Conservation (phyloP, 2,888 invertebrate species). For the Octodonta nipae region DNA sequence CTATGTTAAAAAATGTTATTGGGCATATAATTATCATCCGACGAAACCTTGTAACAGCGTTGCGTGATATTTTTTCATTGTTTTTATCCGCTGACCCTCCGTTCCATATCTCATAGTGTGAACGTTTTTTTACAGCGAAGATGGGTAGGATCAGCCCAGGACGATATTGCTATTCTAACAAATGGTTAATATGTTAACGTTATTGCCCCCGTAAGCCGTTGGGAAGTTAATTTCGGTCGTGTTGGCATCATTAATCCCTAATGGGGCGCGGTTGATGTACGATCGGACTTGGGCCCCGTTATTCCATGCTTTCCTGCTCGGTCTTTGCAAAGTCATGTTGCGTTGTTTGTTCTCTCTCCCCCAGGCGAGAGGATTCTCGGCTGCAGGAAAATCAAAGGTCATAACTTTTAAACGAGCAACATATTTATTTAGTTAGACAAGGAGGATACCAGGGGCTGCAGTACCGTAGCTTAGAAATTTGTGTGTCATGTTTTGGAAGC, state of each 20-base stretch:
- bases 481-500: not conserved
- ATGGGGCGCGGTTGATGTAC: conserved; percentile 40
- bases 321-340: conserved; percentile 10
- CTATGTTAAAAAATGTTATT: too few species aligned
- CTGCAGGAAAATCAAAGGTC: conserved; percentile 17
- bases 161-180: conserved; percentile 35
- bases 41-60: too few species aligned
- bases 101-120: too few species aligned
- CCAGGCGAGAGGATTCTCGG: conserved; percentile 8
- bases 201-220: conserved; percentile 38
- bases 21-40: too few species aligned
- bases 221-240: conserved; percentile 39
- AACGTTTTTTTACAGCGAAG: too few species aligned
- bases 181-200: conserved; percentile 41
- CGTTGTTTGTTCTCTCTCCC: conserved; percentile 5
- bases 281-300: conserved; percentile 28
- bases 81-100: too few species aligned
- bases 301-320: conserved; percentile 10
- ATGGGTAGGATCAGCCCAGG: conserved; percentile 6
- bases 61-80: too few species aligned
- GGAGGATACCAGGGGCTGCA: not conserved
- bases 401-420: conserved; percentile 13
- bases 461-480: not conserved
- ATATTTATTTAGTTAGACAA: conserved; percentile 10
- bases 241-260: conserved; percentile 40